These are phyloP conservation scores for Andrena dorsata DNA, from an alignment of 2,888 invertebrate genomes.

Conservation along the genomic window DNA sequence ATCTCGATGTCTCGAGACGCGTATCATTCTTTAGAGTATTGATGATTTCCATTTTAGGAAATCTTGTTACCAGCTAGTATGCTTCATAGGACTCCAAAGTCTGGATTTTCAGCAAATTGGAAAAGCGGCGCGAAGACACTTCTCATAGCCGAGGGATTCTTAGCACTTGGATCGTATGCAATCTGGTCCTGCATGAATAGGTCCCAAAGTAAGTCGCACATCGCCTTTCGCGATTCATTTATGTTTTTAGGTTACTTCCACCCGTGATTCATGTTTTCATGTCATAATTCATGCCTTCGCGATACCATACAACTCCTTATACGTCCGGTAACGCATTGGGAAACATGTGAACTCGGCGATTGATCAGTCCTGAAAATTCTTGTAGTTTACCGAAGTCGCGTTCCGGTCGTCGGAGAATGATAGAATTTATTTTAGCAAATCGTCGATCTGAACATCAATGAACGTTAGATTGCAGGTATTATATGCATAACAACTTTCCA, in stretches of 20 bases:
- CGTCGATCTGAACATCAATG: background rate
- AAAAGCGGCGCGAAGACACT: slow-evolving; percentile 85
- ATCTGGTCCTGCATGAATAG: slow-evolving; percentile 90
- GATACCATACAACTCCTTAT: background rate
- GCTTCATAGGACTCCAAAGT: slow-evolving; percentile 89
- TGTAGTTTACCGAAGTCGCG: slow-evolving; percentile 11
- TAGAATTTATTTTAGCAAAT: background rate
- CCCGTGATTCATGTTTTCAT: slow-evolving; percentile 13
- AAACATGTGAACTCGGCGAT: slow-evolving; percentile 1
- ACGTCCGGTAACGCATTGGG: background rate
- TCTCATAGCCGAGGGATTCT: slow-evolving; percentile 87
- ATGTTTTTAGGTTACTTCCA: slow-evolving; percentile 62
- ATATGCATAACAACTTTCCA: slow-evolving; percentile 89
- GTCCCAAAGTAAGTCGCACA: slow-evolving; percentile 88
- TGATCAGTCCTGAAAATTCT: background rate
- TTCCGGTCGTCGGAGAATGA: background rate
- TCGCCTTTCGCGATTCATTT: slow-evolving; percentile 26
- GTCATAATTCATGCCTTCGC: background rate
- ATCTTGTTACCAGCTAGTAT: slow-evolving; percentile 85
- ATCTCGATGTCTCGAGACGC: slow-evolving; percentile 74
- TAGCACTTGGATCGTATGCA: slow-evolving; percentile 88
- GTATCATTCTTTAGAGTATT: slow-evolving; percentile 73
- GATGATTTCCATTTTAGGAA: slow-evolving; percentile 84
- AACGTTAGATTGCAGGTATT: slow-evolving; percentile 89
- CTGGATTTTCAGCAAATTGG: slow-evolving; percentile 85